Conservation (phyloP, 2,888 invertebrate genomes). For the Drosophila cracens region DNA sequence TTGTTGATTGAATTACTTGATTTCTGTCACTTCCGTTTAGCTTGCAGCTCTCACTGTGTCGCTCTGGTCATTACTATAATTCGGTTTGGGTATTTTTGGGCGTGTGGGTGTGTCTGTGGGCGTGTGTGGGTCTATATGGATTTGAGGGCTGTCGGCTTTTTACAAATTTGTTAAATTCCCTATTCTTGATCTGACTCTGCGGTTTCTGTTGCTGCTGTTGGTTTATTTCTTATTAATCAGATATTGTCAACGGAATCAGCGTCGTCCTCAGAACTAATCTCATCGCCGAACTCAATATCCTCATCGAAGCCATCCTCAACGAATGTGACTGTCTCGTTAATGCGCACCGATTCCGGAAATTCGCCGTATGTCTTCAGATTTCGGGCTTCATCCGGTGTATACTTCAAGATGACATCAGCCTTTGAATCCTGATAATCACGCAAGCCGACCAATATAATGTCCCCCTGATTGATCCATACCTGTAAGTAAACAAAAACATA, state of each 20-base stretch:
- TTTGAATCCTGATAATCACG: slow-evolving; percentile 99
- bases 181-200: slow-evolving; percentile 64
- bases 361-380: slow-evolving; percentile 99
- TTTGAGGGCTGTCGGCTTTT: slow-evolving; percentile 51
- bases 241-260: slow-evolving; percentile 90
- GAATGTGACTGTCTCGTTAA: slow-evolving; percentile 98
- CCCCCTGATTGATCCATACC: slow-evolving; percentile 99
- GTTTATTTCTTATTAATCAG: slow-evolving; percentile 84
- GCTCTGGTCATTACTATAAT: slow-evolving; percentile 11
- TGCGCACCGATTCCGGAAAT: slow-evolving; percentile 98
- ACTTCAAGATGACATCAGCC: slow-evolving; percentile 99
- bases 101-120: slow-evolving; percentile 6
- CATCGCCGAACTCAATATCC: slow-evolving; percentile 98
- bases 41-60: slow-evolving; percentile 27
- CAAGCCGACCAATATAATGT: slow-evolving; percentile 98
- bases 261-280: slow-evolving; percentile 96
- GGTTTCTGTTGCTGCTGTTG: slow-evolving; percentile 29
- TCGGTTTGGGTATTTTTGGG: background rate
- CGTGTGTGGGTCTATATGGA: slow-evolving; percentile 19
- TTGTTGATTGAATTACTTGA: slow-evolving; percentile 36
- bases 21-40: slow-evolving; percentile 28
- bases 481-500: slow-evolving; percentile 73
- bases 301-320: slow-evolving; percentile 98
- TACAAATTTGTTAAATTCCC: slow-evolving; percentile 76
- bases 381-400: slow-evolving; percentile 99